Evolutionary conservation across 2,888 invertebrate genomes (phyloP).

Genomic region (Agriopis leucophaearia): DNA sequence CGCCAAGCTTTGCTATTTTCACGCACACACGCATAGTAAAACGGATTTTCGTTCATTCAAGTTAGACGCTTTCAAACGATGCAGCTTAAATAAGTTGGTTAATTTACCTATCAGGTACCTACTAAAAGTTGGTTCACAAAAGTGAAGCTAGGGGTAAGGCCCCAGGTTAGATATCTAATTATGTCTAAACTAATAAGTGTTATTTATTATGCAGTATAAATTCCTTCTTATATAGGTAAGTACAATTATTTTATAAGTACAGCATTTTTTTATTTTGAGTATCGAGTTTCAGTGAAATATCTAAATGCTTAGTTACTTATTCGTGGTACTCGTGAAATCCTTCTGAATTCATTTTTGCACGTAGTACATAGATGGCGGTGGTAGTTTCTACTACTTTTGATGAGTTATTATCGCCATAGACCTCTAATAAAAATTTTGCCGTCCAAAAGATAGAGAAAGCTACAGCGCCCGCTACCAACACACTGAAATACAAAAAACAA

Average conservation of each 20-base stretch:
- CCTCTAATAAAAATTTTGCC: constrained; percentile 56
- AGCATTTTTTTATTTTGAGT: background rate
- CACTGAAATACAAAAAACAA: constrained; percentile 51
- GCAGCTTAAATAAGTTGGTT: no score
- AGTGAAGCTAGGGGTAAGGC: no score
- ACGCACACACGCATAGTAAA: no score
- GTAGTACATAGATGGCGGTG: background rate
- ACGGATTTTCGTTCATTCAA: no score
- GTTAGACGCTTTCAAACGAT: no score
- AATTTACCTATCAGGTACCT: no score
- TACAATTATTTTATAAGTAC: no score
- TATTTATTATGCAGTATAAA: background rate
- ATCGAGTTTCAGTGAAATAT: background rate
- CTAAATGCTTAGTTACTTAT: background rate
- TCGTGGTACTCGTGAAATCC: constrained; percentile 8
- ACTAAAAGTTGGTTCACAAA: no score
- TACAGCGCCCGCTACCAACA: constrained; percentile 62
- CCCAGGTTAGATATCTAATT: background rate
- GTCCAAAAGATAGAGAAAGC: constrained; percentile 69
- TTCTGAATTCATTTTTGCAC: background rate
- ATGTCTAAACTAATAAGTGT: background rate
- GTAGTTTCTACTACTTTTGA: background rate
- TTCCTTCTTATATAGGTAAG: no score
- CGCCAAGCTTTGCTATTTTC: no score
- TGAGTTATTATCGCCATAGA: constrained; percentile 30